phyloP scores from a whole-genome alignment of 1,140 invertebrate species.

The Leucophenga varia region DNA sequence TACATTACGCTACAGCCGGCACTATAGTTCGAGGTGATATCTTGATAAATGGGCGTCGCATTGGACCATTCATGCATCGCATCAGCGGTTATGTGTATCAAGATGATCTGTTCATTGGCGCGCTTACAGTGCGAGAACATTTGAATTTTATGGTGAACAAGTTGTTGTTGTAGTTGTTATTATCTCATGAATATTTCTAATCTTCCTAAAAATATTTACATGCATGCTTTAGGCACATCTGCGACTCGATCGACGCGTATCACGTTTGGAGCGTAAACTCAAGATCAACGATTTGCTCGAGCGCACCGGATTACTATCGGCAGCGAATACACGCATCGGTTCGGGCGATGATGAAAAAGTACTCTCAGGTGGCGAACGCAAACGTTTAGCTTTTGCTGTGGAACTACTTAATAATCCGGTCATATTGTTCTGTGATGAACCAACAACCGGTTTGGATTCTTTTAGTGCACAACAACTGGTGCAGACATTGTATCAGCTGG shows the following conservation, averaged over 20 bases:
- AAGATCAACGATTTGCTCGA: constrained; percentile 71
- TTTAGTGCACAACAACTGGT: constrained; percentile 88
- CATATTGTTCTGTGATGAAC: constrained; percentile 94
- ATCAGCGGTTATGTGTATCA: constrained; percentile 94
- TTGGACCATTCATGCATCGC: constrained; percentile 73
- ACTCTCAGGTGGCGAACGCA: constrained; percentile 92
- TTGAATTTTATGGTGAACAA: constrained; percentile 86
- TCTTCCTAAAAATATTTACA: no score
- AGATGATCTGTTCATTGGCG: constrained; percentile 85
- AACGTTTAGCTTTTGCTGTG: constrained; percentile 88
- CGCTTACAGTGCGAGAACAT: constrained; percentile 86
- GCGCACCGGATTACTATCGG: constrained; percentile 73
- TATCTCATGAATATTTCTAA: no score
- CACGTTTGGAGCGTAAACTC: constrained; percentile 61
- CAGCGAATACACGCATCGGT: constrained; percentile 75
- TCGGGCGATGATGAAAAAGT: constrained; percentile 71
- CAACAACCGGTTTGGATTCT: constrained; percentile 91
- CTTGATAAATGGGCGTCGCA: constrained; percentile 67
- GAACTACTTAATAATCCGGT: constrained; percentile 92
- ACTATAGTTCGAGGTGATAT: constrained; percentile 76
- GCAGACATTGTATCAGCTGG: constrained; percentile 68
- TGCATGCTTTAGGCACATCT: constrained; percentile 69
- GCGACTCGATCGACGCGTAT: constrained; percentile 71
- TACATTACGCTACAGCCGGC: constrained; percentile 58
- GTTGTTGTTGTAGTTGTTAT: no score